Conservation (phyloP, 1,140 invertebrate genomes). For the Drosophila murphyi region DNA sequence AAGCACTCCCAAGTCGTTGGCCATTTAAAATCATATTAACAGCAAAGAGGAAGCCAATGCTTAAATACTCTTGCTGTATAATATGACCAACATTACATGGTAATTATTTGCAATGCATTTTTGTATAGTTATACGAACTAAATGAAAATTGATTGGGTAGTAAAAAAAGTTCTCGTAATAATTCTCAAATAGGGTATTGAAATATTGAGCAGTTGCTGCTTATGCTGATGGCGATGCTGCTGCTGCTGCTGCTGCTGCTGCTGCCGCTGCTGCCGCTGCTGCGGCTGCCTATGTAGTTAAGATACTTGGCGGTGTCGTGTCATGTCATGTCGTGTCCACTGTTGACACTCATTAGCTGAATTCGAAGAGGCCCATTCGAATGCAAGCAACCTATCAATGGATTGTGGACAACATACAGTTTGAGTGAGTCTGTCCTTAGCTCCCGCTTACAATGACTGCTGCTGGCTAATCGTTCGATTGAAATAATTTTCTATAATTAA, state of each 20-base stretch:
- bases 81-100: too few relatives aligned
- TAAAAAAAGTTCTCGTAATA: too few relatives aligned
- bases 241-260: too few relatives aligned
- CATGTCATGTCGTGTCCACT: conserved; percentile 43
- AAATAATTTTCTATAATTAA: conserved; percentile 64
- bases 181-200: neutral
- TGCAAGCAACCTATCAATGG: conserved; percentile 3
- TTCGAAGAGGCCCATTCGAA: conserved; percentile 1
- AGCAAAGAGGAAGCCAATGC: neutral
- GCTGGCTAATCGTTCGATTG: conserved; percentile 27
- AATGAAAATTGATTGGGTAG: too few relatives aligned
- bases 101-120: too few relatives aligned
- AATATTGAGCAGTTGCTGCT: neutral
- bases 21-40: conserved; percentile 52
- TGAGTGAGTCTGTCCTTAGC: conserved; percentile 8
- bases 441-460: neutral
- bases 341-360: conserved; percentile 44
- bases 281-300: neutral
- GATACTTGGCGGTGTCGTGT: conserved; percentile 31
- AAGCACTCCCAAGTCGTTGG: conserved; percentile 4
- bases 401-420: conserved; percentile 32
- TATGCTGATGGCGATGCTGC: conserved; percentile 6
- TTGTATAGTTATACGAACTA: too few relatives aligned
- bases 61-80: conserved; percentile 1
- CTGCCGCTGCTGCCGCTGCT: too few relatives aligned